These are phyloP conservation scores for Spodoptera litura DNA, from an alignment of 1,140 invertebrate species.

Conservation along the genomic window DNA sequence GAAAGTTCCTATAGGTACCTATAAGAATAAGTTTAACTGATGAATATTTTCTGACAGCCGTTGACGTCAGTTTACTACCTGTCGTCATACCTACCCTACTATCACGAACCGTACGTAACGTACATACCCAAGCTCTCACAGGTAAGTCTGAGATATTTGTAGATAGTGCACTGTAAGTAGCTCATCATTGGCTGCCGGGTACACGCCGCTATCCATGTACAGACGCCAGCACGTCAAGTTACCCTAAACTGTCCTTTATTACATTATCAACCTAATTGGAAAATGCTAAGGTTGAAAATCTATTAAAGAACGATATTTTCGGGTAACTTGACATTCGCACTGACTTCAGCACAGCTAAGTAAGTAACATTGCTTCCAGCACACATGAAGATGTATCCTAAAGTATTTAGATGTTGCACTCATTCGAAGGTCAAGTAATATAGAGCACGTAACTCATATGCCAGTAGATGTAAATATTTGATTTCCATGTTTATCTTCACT, in stretches of 20 bases:
- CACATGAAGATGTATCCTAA: not conserved
- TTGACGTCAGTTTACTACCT: constrained; percentile 80
- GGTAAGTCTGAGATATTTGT: constrained; percentile 67
- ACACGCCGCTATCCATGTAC: constrained; percentile 14
- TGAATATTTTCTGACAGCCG: constrained; percentile 64
- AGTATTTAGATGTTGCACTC: constrained; percentile 1
- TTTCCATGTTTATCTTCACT: constrained; percentile 5
- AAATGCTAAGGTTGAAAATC: too few species aligned
- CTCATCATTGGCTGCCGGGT: constrained; percentile 40
- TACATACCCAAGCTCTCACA: constrained; percentile 80
- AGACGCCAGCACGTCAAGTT: not conserved
- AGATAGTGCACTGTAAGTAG: constrained; percentile 31
- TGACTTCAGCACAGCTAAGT: constrained; percentile 21
- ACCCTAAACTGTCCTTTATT: too few species aligned
- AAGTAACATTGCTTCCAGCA: constrained; percentile 29
- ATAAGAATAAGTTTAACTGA: constrained; percentile 28
- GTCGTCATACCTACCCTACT: constrained; percentile 72
- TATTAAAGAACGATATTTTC: too few species aligned
- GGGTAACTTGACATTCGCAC: not conserved
- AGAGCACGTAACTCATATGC: not conserved
- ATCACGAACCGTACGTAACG: constrained; percentile 75
- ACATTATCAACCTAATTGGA: too few species aligned
- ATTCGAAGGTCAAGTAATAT: not conserved
- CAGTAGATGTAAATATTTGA: constrained; percentile 16
- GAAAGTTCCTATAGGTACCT: not conserved